Conservation (phyloP, 2,797 vertebrate species). For the Sciurus vulgaris region DNA sequence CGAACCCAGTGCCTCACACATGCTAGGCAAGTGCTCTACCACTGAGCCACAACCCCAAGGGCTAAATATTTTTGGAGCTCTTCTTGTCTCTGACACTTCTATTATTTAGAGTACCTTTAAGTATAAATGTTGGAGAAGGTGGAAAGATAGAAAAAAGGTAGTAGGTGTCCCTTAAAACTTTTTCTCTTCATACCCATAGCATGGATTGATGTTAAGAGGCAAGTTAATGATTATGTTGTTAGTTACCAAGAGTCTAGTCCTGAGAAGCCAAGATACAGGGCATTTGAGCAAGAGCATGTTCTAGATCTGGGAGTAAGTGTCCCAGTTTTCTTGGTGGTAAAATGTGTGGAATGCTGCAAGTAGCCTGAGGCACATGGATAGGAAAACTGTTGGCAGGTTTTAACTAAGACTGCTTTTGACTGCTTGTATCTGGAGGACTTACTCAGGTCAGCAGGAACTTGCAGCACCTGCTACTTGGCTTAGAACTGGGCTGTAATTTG, state of each 20-base stretch:
- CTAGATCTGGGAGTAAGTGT: neutral
- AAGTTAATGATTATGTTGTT: neutral
- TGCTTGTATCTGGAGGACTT: slow-evolving; percentile 36
- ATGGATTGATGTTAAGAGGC: neutral
- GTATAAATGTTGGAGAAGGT: neutral
- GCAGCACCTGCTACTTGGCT: slow-evolving; percentile 40
- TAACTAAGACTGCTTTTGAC: slow-evolving; percentile 44
- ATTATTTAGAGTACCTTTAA: slow-evolving; percentile 44
- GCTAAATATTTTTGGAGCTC: slow-evolving; percentile 35
- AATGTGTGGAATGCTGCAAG: neutral
- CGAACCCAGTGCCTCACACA: no score
- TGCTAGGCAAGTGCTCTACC: no score
- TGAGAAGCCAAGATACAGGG: neutral
- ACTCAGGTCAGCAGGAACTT: slow-evolving; percentile 43
- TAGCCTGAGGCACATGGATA: slow-evolving; percentile 38
- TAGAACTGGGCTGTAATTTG: slow-evolving; percentile 53
- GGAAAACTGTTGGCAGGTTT: slow-evolving; percentile 49
- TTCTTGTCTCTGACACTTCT: slow-evolving; percentile 40
- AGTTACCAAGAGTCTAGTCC: neutral
- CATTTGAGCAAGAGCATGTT: neutral
- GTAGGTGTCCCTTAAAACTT: neutral
- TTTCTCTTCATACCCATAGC: neutral
- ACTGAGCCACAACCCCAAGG: no score
- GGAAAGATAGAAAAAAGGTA: neutral
- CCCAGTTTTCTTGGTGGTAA: neutral